Evolutionary conservation across 2,113 vertebrate species (phyloP).

Genomic region (Casuarius casuarius): DNA sequence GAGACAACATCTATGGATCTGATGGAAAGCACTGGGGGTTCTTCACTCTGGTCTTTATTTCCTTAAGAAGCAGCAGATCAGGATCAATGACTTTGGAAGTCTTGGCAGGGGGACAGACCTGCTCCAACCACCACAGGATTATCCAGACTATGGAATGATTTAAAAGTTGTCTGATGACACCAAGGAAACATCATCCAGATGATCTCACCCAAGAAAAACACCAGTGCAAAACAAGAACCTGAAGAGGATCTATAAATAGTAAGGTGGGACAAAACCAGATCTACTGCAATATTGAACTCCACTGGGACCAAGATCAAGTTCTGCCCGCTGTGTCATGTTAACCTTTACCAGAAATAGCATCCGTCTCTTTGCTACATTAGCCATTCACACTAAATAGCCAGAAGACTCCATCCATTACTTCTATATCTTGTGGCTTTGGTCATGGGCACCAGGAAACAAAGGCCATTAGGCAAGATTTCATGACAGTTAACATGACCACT

Average conservation of each 20-base stretch:
- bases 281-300: fast-evolving
- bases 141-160: neutral
- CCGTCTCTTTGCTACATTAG: fast-evolving
- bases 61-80: neutral
- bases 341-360: neutral
- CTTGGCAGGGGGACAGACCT: neutral
- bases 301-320: fast-evolving
- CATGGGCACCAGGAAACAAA: neutral
- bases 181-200: neutral
- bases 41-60: neutral
- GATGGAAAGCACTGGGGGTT: neutral
- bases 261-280: neutral
- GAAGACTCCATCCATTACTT: neutral
- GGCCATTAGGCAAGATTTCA: neutral
- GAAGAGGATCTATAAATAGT: fast-evolving
- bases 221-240: neutral
- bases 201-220: neutral
- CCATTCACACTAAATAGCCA: neutral
- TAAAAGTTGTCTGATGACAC: neutral
- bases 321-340: neutral
- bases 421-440: neutral
- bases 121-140: fast-evolving
- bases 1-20: neutral
- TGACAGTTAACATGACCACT: neutral
- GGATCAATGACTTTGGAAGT: neutral